Evolutionary conservation across 2,113 vertebrate species (phyloP).

Genomic region (Brachyistius frenatus): DNA sequence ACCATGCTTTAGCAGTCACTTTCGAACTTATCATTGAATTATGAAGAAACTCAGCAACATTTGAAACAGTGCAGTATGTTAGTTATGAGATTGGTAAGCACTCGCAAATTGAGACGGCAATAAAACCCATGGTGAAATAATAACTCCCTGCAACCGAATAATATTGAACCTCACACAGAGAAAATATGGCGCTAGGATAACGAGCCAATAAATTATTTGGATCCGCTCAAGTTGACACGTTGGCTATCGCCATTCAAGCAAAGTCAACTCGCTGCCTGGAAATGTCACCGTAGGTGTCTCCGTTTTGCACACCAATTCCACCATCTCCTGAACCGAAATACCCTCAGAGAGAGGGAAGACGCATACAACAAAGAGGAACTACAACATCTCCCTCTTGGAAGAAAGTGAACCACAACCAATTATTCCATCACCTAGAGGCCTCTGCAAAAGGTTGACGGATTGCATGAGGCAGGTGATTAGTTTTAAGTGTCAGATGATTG

Average conservation of each 20-base stretch:
- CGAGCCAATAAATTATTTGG: conserved; percentile 74
- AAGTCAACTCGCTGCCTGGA: conserved; percentile 46
- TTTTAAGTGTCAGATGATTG: conserved; percentile 76
- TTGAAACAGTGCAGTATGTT: conserved; percentile 40
- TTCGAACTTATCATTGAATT: conserved; percentile 29
- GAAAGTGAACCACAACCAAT: conserved; percentile 76
- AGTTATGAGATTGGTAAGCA: conserved; percentile 46
- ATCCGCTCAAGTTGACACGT: conserved; percentile 68
- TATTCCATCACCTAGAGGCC: conserved; percentile 75
- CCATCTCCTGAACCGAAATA: conserved; percentile 59
- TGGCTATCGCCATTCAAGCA: conserved; percentile 45
- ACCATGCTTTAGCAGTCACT: conserved; percentile 8
- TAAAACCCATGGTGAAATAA: conserved; percentile 59
- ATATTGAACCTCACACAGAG: conserved; percentile 54
- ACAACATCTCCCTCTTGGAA: conserved; percentile 56
- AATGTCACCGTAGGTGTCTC: conserved; percentile 55
- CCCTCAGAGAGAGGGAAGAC: conserved; percentile 38
- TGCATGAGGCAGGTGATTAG: conserved; percentile 74
- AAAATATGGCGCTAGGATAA: conserved; percentile 63
- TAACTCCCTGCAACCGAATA: conserved; percentile 54
- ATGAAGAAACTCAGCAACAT: conserved; percentile 42
- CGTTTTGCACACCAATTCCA: conserved; percentile 42
- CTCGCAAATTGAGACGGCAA: conserved; percentile 53
- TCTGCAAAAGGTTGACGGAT: conserved; percentile 69
- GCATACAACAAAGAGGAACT: conserved; percentile 59